Evolutionary conservation across 30 jellyfish, hydroid and myxozoan species (phyloP).

Genomic region (Hydra vulgaris): DNA sequence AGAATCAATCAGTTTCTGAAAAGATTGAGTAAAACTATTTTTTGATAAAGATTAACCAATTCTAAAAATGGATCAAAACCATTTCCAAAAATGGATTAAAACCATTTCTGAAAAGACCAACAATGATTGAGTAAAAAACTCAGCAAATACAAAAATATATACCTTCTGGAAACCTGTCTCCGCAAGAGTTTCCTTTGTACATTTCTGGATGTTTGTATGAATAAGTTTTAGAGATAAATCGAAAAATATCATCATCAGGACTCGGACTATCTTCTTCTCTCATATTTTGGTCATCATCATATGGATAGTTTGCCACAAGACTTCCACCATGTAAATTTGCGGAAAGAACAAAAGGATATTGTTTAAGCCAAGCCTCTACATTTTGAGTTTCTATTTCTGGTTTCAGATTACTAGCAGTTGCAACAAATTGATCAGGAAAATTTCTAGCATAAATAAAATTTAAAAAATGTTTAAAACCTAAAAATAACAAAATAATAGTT

Average conservation of each 20-base stretch:
- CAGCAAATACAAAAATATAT: no score
- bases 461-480: background rate
- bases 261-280: constrained; percentile 38
- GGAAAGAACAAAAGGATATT: constrained; percentile 79
- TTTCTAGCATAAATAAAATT: constrained; percentile 29
- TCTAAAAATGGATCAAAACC: no score
- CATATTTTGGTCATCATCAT: constrained; percentile 26
- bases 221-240: constrained; percentile 58
- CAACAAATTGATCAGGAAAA: constrained; percentile 85
- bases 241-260: constrained; percentile 81
- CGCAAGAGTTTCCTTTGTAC: constrained; percentile 73
- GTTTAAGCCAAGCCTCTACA: constrained; percentile 56
- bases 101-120: no score
- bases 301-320: constrained; percentile 77
- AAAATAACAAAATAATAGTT: no score
- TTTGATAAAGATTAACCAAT: no score
- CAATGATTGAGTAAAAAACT: background rate
- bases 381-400: constrained; percentile 66
- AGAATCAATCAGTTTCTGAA: no score
- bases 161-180: constrained; percentile 12
- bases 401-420: constrained; percentile 32
- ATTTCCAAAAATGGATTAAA: no score
- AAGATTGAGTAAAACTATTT: no score
- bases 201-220: constrained; percentile 71
- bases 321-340: constrained; percentile 96